phyloP scores from a whole-genome alignment of 2,797 vertebrate species.

The Monodelphis domestica region DNA sequence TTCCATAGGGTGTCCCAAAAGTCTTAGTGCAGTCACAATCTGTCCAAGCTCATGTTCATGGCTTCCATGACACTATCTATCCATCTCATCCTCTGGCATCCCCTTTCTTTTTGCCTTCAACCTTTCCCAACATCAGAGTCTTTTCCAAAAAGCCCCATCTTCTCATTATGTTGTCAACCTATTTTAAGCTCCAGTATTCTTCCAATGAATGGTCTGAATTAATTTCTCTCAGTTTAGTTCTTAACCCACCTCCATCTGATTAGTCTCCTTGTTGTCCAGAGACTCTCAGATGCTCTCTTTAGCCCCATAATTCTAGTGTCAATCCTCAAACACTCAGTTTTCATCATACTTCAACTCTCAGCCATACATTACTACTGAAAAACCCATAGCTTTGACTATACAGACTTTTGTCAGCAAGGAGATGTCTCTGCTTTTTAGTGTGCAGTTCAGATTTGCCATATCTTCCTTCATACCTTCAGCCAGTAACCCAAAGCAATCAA shows the following conservation, averaged over 20 bases:
- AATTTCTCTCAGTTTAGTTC: neutral
- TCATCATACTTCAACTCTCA: neutral
- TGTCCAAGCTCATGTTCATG: neutral
- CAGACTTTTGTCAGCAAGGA: neutral
- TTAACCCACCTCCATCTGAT: too few species aligned
- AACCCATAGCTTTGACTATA: neutral
- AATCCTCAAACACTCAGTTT: neutral
- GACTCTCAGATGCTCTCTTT: neutral
- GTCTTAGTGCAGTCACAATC: neutral
- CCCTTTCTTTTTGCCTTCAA: neutral
- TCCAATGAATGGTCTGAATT: neutral
- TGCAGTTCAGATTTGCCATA: neutral
- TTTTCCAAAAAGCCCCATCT: neutral
- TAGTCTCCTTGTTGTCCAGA: neutral
- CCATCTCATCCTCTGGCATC: neutral
- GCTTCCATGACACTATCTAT: neutral
- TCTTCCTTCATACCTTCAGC: constrained; percentile 24
- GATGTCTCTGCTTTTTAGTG: neutral
- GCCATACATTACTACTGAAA: neutral
- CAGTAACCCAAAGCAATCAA: constrained; percentile 60
- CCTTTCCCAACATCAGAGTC: neutral
- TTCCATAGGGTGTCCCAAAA: neutral
- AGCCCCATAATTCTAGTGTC: neutral
- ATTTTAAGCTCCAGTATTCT: neutral
- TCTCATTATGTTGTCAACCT: neutral